Percentiles rank a stretch among this genome's conserved stretches.
Evolutionary conservation across 2,888 invertebrate species (phyloP).

Genomic region (Oscheius sp.): DNA sequence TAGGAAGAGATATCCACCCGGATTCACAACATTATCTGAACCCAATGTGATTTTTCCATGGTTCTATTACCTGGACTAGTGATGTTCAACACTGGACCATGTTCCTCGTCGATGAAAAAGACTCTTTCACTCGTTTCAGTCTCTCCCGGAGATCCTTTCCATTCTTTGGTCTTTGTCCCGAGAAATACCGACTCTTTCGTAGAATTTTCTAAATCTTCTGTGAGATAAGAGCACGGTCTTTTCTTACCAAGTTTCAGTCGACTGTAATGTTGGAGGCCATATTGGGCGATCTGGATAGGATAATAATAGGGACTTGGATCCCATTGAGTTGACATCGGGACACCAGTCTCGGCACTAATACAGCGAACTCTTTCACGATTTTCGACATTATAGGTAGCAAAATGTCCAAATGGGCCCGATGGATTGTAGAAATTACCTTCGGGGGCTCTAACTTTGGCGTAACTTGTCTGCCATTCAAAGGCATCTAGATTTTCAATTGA

Average conservation of each 20-base stretch:
- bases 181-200: background rate
- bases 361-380: conserved; percentile 94
- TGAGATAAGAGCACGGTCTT: background rate
- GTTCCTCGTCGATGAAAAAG: conserved; percentile 46
- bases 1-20: conserved; percentile 57
- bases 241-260: conserved; percentile 76
- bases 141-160: conserved; percentile 56
- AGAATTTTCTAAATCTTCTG: conserved; percentile 7
- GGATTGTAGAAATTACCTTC: conserved; percentile 81
- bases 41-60: background rate
- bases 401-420: conserved; percentile 91
- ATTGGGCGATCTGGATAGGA: conserved; percentile 98
- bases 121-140: conserved; percentile 52
- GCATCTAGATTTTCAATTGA: background rate
- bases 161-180: conserved; percentile 48
- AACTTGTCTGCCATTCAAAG: conserved; percentile 68
- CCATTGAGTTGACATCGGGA: conserved; percentile 97
- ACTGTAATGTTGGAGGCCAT: conserved; percentile 95
- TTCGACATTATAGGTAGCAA: conserved; percentile 97
- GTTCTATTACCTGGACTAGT: conserved; percentile 43
- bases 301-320: conserved; percentile 94
- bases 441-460: conserved; percentile 63
- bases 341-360: conserved; percentile 87
- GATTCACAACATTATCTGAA: conserved; percentile 49
- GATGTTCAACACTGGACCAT: conserved; percentile 51